Evolutionary conservation across 1,140 invertebrate genomes (phyloP), one percentile per base, ranked within the genome.

Genomic region (Ceratoteleas bidentatus): DNA sequence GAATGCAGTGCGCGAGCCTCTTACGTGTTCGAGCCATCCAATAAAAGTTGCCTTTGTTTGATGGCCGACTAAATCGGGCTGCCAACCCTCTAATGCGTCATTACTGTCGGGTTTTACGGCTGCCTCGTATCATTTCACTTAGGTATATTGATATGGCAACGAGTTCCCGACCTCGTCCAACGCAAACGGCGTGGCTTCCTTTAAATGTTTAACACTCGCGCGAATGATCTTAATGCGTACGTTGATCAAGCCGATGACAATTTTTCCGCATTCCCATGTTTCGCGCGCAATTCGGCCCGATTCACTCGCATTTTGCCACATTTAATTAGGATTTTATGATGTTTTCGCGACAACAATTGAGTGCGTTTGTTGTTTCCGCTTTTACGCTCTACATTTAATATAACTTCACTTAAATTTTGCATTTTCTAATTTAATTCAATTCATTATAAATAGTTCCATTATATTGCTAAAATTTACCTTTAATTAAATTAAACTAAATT

Each of bases 131-230:
- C 91, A 91, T 92, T 92, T 92, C 91, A 92, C 91, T 92, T 92
- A 92, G 90, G 90, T 92, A 92, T 92, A 92, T 92, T 92, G 91
- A 92, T 92, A 92, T 91, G 90, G 90, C 91, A 90, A 91, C 90
- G 90, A 91, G 91, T 88, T 91, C 89, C 87, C 86, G 84, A 85
- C 84, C 84, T 85, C 84, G 81, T 83, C 84, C 84, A 85, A 85
- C 81, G 81, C 77, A 78, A 83, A 77, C 80, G 81, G 81, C 69
- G 80, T 76, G 81, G 81, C 81, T 85, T 85, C 81, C 84, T 85
- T 85, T 85, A 85, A 85, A 85, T 85, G 83, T 77, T 81, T 77
- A 77, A 85, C 81, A 85, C 77, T 77, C 73, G 83, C 76, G 83
- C 73, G 68, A 85, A 85, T 80, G 66, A 85, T 80, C 81, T 80